Evolutionary conservation across 2,888 invertebrate genomes (phyloP), one percentile per base, ranked within the genome.

Genomic region (Isoperla grammatica): DNA sequence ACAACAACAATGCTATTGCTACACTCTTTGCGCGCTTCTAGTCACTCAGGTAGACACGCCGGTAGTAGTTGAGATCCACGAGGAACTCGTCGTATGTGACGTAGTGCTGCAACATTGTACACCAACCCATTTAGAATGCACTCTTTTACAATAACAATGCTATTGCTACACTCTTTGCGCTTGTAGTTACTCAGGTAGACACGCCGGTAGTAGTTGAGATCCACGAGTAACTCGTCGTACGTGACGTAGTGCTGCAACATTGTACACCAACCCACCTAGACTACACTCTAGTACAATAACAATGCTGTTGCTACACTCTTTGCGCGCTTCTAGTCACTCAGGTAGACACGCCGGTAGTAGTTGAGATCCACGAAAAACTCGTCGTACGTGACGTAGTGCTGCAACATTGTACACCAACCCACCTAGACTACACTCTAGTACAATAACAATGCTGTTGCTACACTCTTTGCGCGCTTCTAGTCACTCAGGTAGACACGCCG

Each of bases 51-150:
- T 78, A 76, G 9, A 72, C 75, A 56, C 74, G 71, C 69, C 81
- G 77, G 68, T 84, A 85, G 66, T 83, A 81, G 64, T 86, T 84
- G 57, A 86, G 73, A 67, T 84, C 85, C 61, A 81, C 78, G 22
- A 86, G 71, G 69, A 86, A 87, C 65, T 86, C 86, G 56, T 82
- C 79, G 70, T 85, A 87, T 0, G 85, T 85, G 59, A 83, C 83
- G 70, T 86, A 86, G 62, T 83, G 83, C 81, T 85, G 71, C 2
- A 65, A 66, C 23, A 19, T 15, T 17, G 6, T 17, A n/a, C n/a
- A n/a, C n/a, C n/a, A n/a, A n/a, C n/a, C n/a, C n/a, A n/a, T n/a
- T n/a, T n/a, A n/a, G n/a, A n/a, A n/a, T n/a, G n/a, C n/a, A n/a
- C n/a, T n/a, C n/a, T n/a, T n/a, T n/a, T n/a, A n/a, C n/a, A n/a